Base-by-base conservation (phyloP, 2,888 invertebrate species). In the Leptothorax acervorum region DNA sequence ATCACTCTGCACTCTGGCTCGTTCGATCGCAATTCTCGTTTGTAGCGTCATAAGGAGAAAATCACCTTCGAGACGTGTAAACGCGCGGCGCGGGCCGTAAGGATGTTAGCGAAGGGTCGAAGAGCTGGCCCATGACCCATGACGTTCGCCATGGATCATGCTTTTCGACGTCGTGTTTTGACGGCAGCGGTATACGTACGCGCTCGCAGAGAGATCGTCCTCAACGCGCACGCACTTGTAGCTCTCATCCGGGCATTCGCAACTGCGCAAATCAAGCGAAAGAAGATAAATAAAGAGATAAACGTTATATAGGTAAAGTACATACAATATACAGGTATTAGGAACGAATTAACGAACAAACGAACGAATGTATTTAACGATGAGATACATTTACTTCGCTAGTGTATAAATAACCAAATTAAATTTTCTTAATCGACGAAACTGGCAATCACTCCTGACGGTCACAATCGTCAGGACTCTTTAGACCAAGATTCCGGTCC, bases 151-250 rank as follows among this genome's bases (percentile, higher is more conserved):
- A 3, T 18, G 28, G 31, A 68, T 31, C 53, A 93, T 92, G 87
- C 93, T 93, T 0, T 91, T 90, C 76, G 84, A 86, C 55, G 93
- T 94, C 70, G 91, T 90, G 66, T 94, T 94, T 66, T 92, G 92
- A 89, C 94, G 95, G 93, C 96, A 96, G 68, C 95, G 95, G 93
- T 96, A 96, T 0, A 96, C 96, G 91, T 95, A 96, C 1, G 96
- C 96, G 70, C 95, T 95, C 45, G 96, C 95, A 18, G 96, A 96
- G 23, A 96, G 93, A 89, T 96, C 96, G 88, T 96, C 96, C 39
- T 96, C 95, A 23, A 95, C 94, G 75, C 95, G 94, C 2, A 95
- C 90, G 90, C 96, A 96, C 71, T 93, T 94, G 87, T 89, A 92
- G 23, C 87, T 88, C 68, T 93, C 93, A 55, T 94, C 95, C 0